A percentile compares a stretch with the other conserved stretches of the same genome.
Evolutionary conservation across 2,113 vertebrate genomes (phyloP).

Genomic region (Hiodon alosoides): DNA sequence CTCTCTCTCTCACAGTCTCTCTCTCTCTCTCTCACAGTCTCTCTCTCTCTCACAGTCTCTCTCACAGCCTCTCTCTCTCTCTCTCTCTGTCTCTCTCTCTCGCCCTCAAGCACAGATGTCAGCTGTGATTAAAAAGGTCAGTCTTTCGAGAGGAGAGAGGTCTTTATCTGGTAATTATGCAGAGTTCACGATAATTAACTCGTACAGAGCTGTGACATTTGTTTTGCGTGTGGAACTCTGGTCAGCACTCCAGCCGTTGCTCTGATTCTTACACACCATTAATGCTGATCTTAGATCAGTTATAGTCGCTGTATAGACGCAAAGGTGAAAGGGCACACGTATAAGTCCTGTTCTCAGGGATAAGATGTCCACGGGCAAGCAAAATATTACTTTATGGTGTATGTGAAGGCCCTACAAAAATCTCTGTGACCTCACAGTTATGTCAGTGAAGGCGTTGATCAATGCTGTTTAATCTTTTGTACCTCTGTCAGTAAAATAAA

Average conservation of each 20-base stretch:
- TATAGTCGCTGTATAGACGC: not conserved
- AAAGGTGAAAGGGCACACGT: not conserved
- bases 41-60: not conserved
- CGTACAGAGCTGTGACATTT: slow-evolving; percentile 12
- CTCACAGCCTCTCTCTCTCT: not conserved
- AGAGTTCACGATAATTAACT: slow-evolving; percentile 15
- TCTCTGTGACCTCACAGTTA: not conserved
- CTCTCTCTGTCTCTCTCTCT: not conserved
- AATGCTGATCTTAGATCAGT: not conserved
- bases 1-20: not conserved
- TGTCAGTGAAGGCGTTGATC: not conserved
- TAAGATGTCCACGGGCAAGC: too few relatives aligned
- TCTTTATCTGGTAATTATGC: slow-evolving; percentile 15
- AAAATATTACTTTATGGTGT: too few relatives aligned
- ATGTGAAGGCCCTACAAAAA: too few relatives aligned
- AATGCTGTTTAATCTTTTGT: not conserved
- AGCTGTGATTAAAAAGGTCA: slow-evolving; percentile 13
- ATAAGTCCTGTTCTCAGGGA: too few relatives aligned
- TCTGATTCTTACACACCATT: not conserved
- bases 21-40: not conserved
- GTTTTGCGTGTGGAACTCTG: not conserved
- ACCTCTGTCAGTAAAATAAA: not conserved
- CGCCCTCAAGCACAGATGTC: not conserved
- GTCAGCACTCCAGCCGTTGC: not conserved
- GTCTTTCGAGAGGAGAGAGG: slow-evolving; percentile 14